Evolutionary conservation across 2,113 vertebrate genomes (phyloP), one percentile per base, ranked within the genome.

Genomic region (Sardina pilchardus): DNA sequence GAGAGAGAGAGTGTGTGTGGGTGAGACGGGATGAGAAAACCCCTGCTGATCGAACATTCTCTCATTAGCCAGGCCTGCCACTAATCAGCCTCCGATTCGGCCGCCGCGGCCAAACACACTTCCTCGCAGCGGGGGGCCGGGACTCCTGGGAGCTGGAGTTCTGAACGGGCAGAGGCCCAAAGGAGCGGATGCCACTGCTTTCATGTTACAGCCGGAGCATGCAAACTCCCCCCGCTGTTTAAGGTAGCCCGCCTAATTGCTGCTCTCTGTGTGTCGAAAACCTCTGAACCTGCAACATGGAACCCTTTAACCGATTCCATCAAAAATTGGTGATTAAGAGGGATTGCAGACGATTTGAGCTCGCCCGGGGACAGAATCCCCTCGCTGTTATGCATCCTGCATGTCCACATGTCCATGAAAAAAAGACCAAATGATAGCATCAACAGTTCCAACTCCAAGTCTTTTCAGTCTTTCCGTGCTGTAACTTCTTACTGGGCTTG

Each of bases 131-230:
- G 67, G 67, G 84, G 9, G 24, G 34, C 45, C 84, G 14, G n/a
- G 80, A 83, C 84, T 86, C 84, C 1, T n/a, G 80, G 45, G 85
- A 24, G 90, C 0, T 24, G 56, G 50, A 84, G 19, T 16, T 59
- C 86, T 81, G 88, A 84, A 88, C 53, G n/a, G 53, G 24, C 84
- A 0, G 26, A 34, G 24, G 71, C 71, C 71, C 44, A 75, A 48
- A 43, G 6, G 43, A 42, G 12, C 39, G 63, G 39, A 63, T 19
- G 43, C 3, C 5, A 30, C 71, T 39, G 10, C 90, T 90, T 93
- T 92, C 83, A 93, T 93, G 89, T 91, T 81, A 30, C 81, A 89
- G 86, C 84, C 67, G 82, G 88, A 89, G 88, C 87, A 34, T 17
- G 34, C 71, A 34, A 78, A 36, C 71, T 34, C 71, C 71, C 71